Base-by-base conservation (phyloP, 2,113 vertebrate species). In the Cyanistes caeruleus region DNA sequence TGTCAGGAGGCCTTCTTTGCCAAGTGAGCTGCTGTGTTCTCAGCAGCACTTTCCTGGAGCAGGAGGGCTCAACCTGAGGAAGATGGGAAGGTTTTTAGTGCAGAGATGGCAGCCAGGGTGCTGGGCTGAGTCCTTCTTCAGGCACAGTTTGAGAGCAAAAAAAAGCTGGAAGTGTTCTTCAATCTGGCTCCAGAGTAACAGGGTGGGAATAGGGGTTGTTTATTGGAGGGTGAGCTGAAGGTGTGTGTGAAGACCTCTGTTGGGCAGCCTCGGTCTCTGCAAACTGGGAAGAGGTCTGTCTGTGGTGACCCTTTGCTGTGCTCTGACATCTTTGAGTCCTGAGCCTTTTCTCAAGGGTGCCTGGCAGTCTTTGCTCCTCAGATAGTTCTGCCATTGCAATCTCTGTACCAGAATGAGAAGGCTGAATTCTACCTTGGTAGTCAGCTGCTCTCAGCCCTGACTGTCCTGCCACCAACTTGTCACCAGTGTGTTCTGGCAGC, bases 131-230 rank as follows among this genome's bases (percentile, higher is more conserved):
- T 68, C n/a, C 11, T 59, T 67, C 19, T 69, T n/a, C 51, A 22
- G 44, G 28, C 44, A 56, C 19, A 10, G 15, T 37, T 33, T 20
- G n/a, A 56, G 33, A 31, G 72, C 2, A 37, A 68, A 82, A 41
- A 41, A 11, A 31, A n/a, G 21, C 67, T 64, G 65, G 52, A 72
- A 91, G 23, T 1, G 2, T 30, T 51, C 7, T 79, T 91, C 53
- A 43, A 0, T 83, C 33, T 1, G 0, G 15, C 33, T 59, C 52
- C 64, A 30, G 74, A 58, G 17, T n/a, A 33, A 30, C 1, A 1
- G 41, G 30, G 10, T 55, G 23, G n/a, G 35, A 58, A 37, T 3
- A 28, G 33, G 37, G 22, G 8, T 44, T 4, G 1, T 48, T 56
- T 49, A 25, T 35, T 58, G 35, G 53, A 74, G 44, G 16, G 27